phyloP scores from a whole-genome alignment of 2,888 invertebrate species.

The Tetramorium bicarinatum region DNA sequence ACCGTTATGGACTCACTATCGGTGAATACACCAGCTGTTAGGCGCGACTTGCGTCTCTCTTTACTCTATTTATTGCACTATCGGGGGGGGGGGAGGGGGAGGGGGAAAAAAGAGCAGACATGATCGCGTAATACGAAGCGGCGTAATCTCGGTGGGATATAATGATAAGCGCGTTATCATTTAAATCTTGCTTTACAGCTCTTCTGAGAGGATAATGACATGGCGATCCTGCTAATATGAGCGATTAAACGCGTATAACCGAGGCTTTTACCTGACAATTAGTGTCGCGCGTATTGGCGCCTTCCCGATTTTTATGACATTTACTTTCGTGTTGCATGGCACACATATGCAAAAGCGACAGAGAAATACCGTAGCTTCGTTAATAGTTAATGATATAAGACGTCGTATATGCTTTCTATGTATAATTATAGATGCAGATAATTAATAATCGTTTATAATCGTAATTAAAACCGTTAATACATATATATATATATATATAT shows the following conservation, averaged over 20 bases:
- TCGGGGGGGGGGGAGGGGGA: too few relatives aligned
- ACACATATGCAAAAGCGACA: background rate
- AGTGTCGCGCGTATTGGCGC: slow-evolving; percentile 1
- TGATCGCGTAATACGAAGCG: slow-evolving; percentile 38
- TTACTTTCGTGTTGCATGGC: slow-evolving; percentile 25
- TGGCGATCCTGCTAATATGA: slow-evolving; percentile 25
- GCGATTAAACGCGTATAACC: slow-evolving; percentile 36
- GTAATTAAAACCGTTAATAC: background rate
- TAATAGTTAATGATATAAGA: background rate
- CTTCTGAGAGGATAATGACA: slow-evolving; percentile 25
- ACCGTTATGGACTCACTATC: slow-evolving; percentile 74
- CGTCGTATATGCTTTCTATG: background rate
- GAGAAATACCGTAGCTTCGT: slow-evolving; percentile 21
- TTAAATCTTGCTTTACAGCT: slow-evolving; percentile 37
- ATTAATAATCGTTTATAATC: slow-evolving; percentile 7
- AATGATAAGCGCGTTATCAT: slow-evolving; percentile 49
- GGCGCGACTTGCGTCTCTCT: slow-evolving; percentile 47
- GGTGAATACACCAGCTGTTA: slow-evolving; percentile 59
- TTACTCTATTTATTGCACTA: slow-evolving; percentile 43
- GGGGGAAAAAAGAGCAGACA: slow-evolving; percentile 3
- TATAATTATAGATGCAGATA: background rate
- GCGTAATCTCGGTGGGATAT: slow-evolving; percentile 25
- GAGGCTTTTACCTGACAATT: slow-evolving; percentile 31
- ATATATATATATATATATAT: too few relatives aligned
- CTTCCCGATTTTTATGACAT: slow-evolving; percentile 18